These are phyloP conservation scores for Zeus faber DNA, from an alignment of 2,113 vertebrate species.

Conservation along the genomic window DNA sequence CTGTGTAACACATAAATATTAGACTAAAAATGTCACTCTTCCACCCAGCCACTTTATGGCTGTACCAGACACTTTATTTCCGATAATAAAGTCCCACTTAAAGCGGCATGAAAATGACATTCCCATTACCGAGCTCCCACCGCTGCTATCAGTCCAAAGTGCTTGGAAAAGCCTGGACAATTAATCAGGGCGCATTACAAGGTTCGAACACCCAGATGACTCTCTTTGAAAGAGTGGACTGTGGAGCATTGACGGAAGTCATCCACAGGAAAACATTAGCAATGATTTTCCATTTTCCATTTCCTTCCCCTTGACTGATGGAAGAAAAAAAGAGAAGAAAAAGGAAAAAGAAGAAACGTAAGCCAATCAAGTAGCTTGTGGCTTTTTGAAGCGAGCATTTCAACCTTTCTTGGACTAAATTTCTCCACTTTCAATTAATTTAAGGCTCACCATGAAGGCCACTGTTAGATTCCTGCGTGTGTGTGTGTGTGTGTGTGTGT, in stretches of 20 bases:
- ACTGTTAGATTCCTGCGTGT: background rate
- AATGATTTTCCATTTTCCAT: background rate
- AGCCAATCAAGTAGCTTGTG: background rate
- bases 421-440: background rate
- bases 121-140: constrained; percentile 53
- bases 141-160: constrained; percentile 53
- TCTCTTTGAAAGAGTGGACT: constrained; percentile 24
- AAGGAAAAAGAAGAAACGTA: background rate
- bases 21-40: constrained; percentile 32
- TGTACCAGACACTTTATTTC: constrained; percentile 49
- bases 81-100: constrained; percentile 61
- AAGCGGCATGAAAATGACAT: constrained; percentile 60
- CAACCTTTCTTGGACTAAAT: background rate
- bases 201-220: constrained; percentile 37
- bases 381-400: background rate
- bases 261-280: constrained; percentile 5
- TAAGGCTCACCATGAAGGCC: background rate
- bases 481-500: too few relatives aligned
- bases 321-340: background rate
- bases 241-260: constrained; percentile 16
- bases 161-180: constrained; percentile 43
- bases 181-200: constrained; percentile 57
- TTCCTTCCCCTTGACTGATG: too few relatives aligned
- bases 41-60: constrained; percentile 38
- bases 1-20: constrained; percentile 18